phyloP scores from a whole-genome alignment of 2,113 vertebrate genomes.

The Lepisosteus osseus region DNA sequence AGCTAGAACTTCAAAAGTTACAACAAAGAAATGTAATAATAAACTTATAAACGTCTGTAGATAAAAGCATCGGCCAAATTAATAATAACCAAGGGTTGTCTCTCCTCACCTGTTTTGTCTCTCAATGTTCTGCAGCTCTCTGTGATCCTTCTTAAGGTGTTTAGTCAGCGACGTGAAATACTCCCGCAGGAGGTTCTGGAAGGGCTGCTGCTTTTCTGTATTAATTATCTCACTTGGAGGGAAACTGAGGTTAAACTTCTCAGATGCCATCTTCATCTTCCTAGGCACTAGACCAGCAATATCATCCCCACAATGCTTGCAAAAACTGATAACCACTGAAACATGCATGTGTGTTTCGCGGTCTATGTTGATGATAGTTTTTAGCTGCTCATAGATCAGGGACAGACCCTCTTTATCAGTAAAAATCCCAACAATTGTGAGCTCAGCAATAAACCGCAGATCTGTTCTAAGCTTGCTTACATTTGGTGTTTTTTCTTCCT shows the following conservation, averaged over 20 bases:
- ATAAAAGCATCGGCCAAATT: too few species aligned
- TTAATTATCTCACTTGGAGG: conserved; percentile 95
- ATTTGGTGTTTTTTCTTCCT: conserved; percentile 92
- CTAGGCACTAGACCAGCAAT: conserved; percentile 88
- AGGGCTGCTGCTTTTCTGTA: conserved; percentile 92
- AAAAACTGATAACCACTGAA: conserved; percentile 98
- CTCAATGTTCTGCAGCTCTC: conserved; percentile 97
- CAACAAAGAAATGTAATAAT: too few species aligned
- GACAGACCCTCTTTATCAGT: conserved; percentile 96
- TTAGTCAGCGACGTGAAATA: conserved; percentile 98
- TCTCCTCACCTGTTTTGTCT: conserved; percentile 90
- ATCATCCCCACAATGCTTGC: conserved; percentile 95
- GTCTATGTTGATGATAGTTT: conserved; percentile 89
- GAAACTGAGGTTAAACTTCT: conserved; percentile 84
- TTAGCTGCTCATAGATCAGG: conserved; percentile 97
- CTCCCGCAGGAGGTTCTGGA: conserved; percentile 94
- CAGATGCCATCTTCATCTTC: conserved; percentile 82
- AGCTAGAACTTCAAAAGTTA: too few species aligned
- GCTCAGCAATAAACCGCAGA: conserved; percentile 92
- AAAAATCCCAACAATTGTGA: conserved; percentile 95
- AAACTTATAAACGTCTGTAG: too few species aligned
- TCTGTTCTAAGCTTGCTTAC: conserved; percentile 98
- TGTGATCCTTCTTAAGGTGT: conserved; percentile 98
- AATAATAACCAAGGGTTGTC: too few species aligned
- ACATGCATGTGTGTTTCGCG: conserved; percentile 92